These are phyloP conservation scores for Athripsodes cinereus DNA, from an alignment of 2,888 invertebrate species.

Conservation along the genomic window DNA sequence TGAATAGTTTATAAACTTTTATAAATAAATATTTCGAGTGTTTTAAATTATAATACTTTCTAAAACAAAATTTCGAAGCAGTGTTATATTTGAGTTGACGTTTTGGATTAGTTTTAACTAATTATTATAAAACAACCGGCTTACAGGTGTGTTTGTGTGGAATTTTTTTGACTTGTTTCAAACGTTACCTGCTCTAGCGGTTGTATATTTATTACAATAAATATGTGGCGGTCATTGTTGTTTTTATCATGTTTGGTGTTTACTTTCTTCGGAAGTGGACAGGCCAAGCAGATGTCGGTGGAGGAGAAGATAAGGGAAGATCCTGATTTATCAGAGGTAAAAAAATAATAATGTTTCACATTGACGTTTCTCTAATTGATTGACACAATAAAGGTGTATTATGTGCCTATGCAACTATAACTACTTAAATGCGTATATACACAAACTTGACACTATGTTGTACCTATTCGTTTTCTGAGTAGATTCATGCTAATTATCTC, in stretches of 20 bases:
- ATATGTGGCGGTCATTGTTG: neutral
- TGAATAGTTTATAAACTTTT: too few relatives aligned
- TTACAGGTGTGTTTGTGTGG: conserved; percentile 1
- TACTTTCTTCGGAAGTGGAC: conserved; percentile 12
- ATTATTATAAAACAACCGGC: neutral
- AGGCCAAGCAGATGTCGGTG: conserved; percentile 11
- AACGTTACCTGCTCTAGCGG: too few relatives aligned
- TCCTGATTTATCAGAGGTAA: conserved; percentile 26
- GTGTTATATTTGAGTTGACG: neutral
- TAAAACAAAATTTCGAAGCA: neutral
- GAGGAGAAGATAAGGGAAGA: conserved; percentile 25
- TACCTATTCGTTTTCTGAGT: neutral
- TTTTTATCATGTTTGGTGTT: conserved; percentile 13
- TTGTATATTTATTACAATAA: neutral
- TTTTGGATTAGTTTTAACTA: neutral
- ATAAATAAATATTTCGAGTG: too few relatives aligned
- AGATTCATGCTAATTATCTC: too few relatives aligned
- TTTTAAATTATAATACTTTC: neutral
- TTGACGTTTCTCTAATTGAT: neutral
- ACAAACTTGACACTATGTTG: too few relatives aligned
- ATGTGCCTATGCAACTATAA: too few relatives aligned
- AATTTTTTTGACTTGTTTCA: neutral
- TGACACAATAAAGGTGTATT: neutral
- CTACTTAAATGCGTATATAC: too few relatives aligned
- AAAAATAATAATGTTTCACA: neutral